These are phyloP conservation scores for Mesembrinibis cayennensis DNA, from an alignment of 2,113 vertebrate species.

Conservation along the genomic window DNA sequence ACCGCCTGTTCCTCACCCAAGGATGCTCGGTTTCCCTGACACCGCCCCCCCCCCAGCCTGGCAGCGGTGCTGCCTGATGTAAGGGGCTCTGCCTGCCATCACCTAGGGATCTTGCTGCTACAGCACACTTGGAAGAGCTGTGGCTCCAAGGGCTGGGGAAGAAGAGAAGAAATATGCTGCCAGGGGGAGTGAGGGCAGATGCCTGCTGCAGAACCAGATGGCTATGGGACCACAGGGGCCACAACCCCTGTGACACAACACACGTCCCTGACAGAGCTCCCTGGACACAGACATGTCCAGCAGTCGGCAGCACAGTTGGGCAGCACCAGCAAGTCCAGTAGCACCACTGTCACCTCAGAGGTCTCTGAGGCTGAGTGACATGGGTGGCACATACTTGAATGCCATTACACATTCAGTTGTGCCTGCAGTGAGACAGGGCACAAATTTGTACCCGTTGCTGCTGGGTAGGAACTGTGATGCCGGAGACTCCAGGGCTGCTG, in stretches of 20 bases:
- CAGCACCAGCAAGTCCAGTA: background rate
- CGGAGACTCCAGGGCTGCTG: background rate
- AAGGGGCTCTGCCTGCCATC: background rate
- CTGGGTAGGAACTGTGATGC: background rate
- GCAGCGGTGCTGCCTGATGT: background rate
- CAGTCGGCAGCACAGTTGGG: background rate
- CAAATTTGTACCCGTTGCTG: background rate
- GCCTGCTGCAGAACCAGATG: background rate
- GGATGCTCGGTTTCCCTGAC: background rate
- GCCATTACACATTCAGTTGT: background rate
- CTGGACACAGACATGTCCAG: background rate
- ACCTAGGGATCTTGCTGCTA: background rate
- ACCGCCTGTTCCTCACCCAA: background rate
- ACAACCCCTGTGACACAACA: accelerated
- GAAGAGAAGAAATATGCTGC: background rate
- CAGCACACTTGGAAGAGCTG: background rate
- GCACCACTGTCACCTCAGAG: background rate
- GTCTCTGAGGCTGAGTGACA: background rate
- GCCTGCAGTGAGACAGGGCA: background rate
- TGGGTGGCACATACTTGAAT: background rate
- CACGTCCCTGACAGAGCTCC: background rate
- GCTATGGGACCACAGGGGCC: background rate
- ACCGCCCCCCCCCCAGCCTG: background rate
- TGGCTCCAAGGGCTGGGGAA: background rate
- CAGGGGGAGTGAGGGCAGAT: background rate